phyloP scores from a whole-genome alignment of 1,140 invertebrate genomes.

The Drosophila leontia region DNA sequence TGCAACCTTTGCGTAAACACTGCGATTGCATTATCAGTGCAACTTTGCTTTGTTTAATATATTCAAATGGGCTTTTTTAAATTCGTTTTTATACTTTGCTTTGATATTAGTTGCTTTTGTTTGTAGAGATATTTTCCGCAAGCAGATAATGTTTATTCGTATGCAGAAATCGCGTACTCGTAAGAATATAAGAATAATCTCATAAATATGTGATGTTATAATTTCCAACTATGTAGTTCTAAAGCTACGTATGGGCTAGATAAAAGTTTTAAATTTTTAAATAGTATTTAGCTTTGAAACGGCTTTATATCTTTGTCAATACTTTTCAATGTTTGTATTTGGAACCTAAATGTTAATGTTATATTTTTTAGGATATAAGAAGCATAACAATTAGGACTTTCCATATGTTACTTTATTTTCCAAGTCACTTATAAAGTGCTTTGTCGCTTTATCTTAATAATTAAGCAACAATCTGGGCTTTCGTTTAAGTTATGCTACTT shows the following conservation, averaged over 20 bases:
- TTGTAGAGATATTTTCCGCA: neutral
- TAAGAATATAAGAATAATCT: neutral
- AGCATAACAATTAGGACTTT: neutral
- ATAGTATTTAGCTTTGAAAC: neutral
- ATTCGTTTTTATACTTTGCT: constrained; percentile 3
- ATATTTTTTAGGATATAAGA: neutral
- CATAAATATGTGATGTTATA: neutral
- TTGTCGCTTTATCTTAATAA: neutral
- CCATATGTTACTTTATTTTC: neutral
- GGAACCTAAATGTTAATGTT: neutral
- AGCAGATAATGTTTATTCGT: neutral
- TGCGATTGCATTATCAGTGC: constrained; percentile 29
- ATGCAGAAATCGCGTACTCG: neutral
- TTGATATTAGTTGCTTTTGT: neutral
- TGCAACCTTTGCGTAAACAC: constrained; percentile 16
- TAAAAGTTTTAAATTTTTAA: neutral
- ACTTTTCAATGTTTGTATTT: neutral
- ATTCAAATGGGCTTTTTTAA: constrained; percentile 8
- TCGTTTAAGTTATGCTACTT: constrained; percentile 3
- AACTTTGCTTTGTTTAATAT: neutral
- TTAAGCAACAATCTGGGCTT: constrained; percentile 6
- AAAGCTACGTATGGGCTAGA: neutral
- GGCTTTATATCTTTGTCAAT: neutral
- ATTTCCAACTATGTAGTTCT: neutral
- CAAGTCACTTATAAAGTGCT: neutral